These are phyloP conservation scores for Pterois miles DNA, from an alignment of 2,797 vertebrate genomes.

Conservation along the genomic window DNA sequence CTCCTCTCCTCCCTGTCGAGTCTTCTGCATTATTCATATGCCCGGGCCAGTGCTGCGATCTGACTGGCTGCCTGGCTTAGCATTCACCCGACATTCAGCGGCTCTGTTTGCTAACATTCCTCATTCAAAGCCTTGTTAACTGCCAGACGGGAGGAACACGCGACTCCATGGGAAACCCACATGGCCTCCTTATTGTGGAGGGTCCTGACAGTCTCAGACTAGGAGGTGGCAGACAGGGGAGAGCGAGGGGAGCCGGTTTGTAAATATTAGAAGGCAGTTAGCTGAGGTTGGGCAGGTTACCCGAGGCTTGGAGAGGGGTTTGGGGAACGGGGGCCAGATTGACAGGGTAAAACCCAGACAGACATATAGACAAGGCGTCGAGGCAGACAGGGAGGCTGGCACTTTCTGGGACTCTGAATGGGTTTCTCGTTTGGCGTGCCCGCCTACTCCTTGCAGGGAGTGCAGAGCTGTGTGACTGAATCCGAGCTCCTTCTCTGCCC, in stretches of 20 bases:
- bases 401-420: conserved; percentile 74
- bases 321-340: conserved; percentile 41
- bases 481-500: conserved; percentile 74
- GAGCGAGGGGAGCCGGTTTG: conserved; percentile 65
- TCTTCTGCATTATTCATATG: conserved; percentile 96
- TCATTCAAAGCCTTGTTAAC: conserved; percentile 96
- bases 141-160: conserved; percentile 91
- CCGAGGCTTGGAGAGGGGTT: conserved; percentile 40
- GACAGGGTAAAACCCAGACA: conserved; percentile 50
- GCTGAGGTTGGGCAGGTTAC: conserved; percentile 75
- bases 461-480: conserved; percentile 78
- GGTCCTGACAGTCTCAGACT: conserved; percentile 83
- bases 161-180: conserved; percentile 87
- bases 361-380: conserved; percentile 53
- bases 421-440: conserved; percentile 66
- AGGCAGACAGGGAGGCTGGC: conserved; percentile 70
- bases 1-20: conserved; percentile 68
- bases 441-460: conserved; percentile 76
- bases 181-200: conserved; percentile 89
- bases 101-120: conserved; percentile 98
- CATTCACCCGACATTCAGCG: conserved; percentile 94
- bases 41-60: conserved; percentile 86
- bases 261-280: conserved; percentile 70
- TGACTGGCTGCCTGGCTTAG: conserved; percentile 90
- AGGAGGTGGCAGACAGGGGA: conserved; percentile 73